phyloP scores from a whole-genome alignment of 2,797 vertebrate species.

The Gouania willdenowi region DNA sequence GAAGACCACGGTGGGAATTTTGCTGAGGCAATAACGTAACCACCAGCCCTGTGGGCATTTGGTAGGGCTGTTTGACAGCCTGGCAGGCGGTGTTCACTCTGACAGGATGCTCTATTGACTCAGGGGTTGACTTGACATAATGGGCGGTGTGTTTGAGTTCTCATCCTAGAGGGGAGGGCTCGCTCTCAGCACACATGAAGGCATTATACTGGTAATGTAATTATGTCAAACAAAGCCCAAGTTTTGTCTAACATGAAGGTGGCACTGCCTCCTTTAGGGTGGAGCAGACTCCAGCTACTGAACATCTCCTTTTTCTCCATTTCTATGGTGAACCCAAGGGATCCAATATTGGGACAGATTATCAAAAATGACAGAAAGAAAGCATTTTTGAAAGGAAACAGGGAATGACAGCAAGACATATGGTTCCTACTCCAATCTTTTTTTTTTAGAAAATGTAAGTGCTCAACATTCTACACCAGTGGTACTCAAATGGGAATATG shows the following conservation, averaged over 20 bases:
- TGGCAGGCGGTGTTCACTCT: constrained; percentile 53
- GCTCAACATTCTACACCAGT: no score
- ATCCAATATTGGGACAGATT: constrained; percentile 48
- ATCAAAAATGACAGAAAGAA: constrained; percentile 43
- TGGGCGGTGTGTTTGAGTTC: constrained; percentile 57
- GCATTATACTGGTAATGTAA: constrained; percentile 49
- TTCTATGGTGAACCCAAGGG: constrained; percentile 19
- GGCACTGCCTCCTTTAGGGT: constrained; percentile 41
- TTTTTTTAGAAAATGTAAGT: no score
- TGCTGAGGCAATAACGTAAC: constrained; percentile 36
- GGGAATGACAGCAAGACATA: no score
- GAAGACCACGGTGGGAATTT: constrained; percentile 27
- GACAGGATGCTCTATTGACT: constrained; percentile 66
- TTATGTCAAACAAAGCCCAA: constrained; percentile 44
- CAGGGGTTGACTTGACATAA: constrained; percentile 58
- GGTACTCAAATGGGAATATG: no score
- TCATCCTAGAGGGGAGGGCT: constrained; percentile 52
- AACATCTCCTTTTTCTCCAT: constrained; percentile 22
- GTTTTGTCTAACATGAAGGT: constrained; percentile 32
- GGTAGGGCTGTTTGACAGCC: constrained; percentile 38
- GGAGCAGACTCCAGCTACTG: constrained; percentile 32
- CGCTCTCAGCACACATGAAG: constrained; percentile 29
- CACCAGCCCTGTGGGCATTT: constrained; percentile 31
- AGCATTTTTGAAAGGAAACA: no score
- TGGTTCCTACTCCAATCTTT: no score